These are phyloP conservation scores for Melanotaenia parkinsoni DNA, from an alignment of 2,797 vertebrate species.

Conservation along the genomic window DNA sequence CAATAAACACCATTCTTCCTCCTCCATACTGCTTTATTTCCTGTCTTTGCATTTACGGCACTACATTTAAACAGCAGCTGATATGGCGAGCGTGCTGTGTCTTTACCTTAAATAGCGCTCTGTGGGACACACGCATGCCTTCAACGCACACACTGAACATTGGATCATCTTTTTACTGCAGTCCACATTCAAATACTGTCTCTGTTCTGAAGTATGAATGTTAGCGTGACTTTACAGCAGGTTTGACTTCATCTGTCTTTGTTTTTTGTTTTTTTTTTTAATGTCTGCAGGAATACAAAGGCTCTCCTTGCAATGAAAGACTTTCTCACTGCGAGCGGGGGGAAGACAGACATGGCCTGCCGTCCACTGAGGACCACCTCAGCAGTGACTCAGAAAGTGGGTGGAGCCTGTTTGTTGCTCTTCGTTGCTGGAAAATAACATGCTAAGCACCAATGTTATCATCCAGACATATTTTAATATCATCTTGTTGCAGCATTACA, in stretches of 20 bases:
- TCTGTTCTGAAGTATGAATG: slow-evolving; percentile 42
- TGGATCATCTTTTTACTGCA: slow-evolving; percentile 55
- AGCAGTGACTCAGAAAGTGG: slow-evolving; percentile 86
- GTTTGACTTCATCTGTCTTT: slow-evolving; percentile 25
- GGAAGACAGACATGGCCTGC: slow-evolving; percentile 67
- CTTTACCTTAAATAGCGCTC: slow-evolving; percentile 70
- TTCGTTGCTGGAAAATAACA: not conserved
- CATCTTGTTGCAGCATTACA: too few species aligned
- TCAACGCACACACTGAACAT: slow-evolving; percentile 41
- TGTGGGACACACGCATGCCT: slow-evolving; percentile 20
- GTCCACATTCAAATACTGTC: slow-evolving; percentile 42
- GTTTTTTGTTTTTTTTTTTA: slow-evolving; percentile 6
- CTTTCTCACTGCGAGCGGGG: slow-evolving; percentile 56
- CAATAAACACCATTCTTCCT: slow-evolving; percentile 71
- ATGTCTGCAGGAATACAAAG: slow-evolving; percentile 72
- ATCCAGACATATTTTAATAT: not conserved
- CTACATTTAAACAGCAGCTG: slow-evolving; percentile 66
- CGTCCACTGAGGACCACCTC: slow-evolving; percentile 78
- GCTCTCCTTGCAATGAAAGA: slow-evolving; percentile 57
- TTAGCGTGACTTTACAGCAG: slow-evolving; percentile 3
- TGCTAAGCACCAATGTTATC: not conserved
- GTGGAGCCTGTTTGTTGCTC: slow-evolving; percentile 13
- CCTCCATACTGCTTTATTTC: slow-evolving; percentile 30
- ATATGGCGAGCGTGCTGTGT: slow-evolving; percentile 52
- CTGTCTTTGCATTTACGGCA: slow-evolving; percentile 73